A percentile compares a stretch with the other conserved stretches of the same genome.
phyloP scores from a whole-genome alignment of 2,797 vertebrate species.

The Florisuga fusca region DNA sequence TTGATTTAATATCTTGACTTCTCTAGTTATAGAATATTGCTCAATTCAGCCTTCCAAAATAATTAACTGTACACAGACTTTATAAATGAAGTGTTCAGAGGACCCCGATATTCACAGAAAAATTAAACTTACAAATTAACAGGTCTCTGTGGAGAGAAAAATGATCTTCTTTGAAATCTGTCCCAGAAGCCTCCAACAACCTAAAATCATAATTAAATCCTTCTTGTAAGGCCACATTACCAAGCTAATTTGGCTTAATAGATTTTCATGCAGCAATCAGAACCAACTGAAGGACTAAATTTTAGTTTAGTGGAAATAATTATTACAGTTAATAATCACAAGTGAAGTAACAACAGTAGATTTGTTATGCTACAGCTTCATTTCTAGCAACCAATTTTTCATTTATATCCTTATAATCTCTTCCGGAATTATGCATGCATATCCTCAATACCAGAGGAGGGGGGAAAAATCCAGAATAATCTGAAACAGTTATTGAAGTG shows the following conservation, averaged over 20 bases:
- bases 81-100: background rate
- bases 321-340: background rate
- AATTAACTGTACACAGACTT: background rate
- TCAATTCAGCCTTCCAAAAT: background rate
- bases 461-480: background rate
- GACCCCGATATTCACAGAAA: background rate
- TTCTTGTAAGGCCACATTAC: background rate
- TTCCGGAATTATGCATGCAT: background rate
- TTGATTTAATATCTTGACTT: background rate
- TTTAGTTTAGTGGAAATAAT: background rate
- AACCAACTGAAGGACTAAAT: background rate
- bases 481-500: background rate
- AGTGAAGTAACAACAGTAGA: background rate
- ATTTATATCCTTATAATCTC: background rate
- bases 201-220: conserved; percentile 54
- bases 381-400: background rate
- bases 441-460: background rate
- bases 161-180: conserved; percentile 76
- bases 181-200: conserved; percentile 78
- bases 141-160: conserved; percentile 70
- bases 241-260: background rate
- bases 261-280: background rate
- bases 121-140: conserved; percentile 78
- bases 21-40: background rate
- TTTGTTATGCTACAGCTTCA: background rate